Base-by-base conservation (phyloP, 1,140 invertebrate genomes). In the Chlorops oryzae region DNA sequence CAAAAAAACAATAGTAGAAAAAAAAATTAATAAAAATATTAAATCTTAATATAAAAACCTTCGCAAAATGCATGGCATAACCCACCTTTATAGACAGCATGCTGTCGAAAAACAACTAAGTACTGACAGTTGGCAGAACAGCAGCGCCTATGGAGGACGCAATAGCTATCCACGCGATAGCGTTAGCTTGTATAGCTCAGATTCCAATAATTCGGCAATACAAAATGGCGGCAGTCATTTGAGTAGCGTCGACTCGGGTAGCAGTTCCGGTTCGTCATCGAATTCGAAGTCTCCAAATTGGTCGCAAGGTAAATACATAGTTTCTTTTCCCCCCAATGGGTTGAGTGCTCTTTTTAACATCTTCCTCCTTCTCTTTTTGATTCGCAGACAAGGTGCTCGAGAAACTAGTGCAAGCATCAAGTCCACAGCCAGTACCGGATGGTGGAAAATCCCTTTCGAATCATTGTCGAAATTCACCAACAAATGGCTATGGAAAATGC, bases 31-130 rank as follows among this genome's bases (percentile, higher is more conserved):
- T 27, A 56, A 50, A 38, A 50, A 15, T 9, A 27, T n/a, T 43
- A 45, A 50, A 48, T 39, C 42, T 32, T 21, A 5, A 41, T 43
- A 34, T 54, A 37, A 22, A 18, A 42, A 3, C 40, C 10, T 41
- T 20, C 18, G 50, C 28, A 51, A 38, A 54, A 72, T 72, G 69
- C 69, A 72, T 48, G 69, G 69, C 38, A 70, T 72, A 38, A 62
- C 70, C 15, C 69, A 72, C 57, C 60, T 72, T 39, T 70, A 65
- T 56, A 63, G 69, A 34, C 69, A 72, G 53, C 69, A 71, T 45
- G 69, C 69, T 43, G 59, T 71, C n/a, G 69, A 72, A 40, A 70
- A 72, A 41, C 65, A 72, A 48, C 32, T 68, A 6, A 72, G 69
- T 37, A 18, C 42, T 3, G 69, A 71, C 22, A 61, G 62, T 44